Conservation (phyloP, 2,888 invertebrate species). For the Eledone cirrhosa region DNA sequence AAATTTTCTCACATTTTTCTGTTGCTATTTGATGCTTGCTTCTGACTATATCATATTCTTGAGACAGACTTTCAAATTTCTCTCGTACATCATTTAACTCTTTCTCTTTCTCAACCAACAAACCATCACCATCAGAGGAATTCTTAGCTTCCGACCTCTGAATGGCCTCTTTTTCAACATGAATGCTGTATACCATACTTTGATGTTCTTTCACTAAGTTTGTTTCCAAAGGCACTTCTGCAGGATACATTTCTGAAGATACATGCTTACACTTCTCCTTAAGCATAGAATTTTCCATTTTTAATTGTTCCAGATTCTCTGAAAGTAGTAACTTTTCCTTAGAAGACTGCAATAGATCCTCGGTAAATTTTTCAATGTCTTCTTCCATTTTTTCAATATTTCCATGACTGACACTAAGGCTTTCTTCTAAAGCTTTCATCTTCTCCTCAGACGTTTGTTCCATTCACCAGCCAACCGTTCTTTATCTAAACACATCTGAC, state of each 20-base stretch:
- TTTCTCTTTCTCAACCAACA: constrained; percentile 38
- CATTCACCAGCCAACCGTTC: constrained; percentile 12
- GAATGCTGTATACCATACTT: neutral
- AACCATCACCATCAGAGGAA: neutral
- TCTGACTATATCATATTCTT: constrained; percentile 38
- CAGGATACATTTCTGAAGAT: too few relatives aligned
- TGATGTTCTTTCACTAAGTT: neutral
- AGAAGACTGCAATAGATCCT: neutral
- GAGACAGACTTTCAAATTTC: constrained; percentile 1
- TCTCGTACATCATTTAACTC: constrained; percentile 34
- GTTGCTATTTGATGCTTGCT: constrained; percentile 48
- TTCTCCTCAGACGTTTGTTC: constrained; percentile 18
- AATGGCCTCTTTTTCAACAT: neutral
- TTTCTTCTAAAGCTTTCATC: constrained; percentile 29
- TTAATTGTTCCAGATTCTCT: too few relatives aligned
- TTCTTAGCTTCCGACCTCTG: neutral
- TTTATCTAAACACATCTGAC: neutral
- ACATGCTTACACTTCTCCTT: too few relatives aligned
- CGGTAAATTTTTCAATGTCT: neutral
- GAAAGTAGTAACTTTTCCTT: neutral
- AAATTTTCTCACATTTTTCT: constrained; percentile 78
- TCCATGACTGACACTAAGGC: neutral
- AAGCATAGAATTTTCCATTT: too few relatives aligned
- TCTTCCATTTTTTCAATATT: neutral
- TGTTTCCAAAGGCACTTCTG: neutral